Percentiles rank a stretch among this genome's conserved stretches.
Conservation (phyloP, 2,113 vertebrate species). For the Odontesthes bonariensis region DNA sequence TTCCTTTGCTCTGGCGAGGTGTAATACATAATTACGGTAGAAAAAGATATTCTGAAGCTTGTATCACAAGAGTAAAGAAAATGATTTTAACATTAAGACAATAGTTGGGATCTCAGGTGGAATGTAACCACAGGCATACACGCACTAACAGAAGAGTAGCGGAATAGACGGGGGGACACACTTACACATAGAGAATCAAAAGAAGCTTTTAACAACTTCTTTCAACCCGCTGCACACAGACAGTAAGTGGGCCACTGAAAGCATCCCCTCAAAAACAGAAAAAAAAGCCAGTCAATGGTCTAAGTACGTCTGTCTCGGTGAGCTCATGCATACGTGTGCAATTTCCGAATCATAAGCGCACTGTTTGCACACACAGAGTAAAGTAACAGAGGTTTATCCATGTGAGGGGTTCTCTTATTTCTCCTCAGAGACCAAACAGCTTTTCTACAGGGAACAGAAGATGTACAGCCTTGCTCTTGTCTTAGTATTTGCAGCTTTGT, state of each 20-base stretch:
- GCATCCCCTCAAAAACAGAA: conserved; percentile 21
- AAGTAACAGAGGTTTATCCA: conserved; percentile 42
- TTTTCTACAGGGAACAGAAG: conserved; percentile 35
- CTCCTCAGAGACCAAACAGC: conserved; percentile 23
- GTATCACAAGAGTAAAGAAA: background rate
- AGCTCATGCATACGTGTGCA: conserved; percentile 50
- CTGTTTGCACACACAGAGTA: conserved; percentile 30
- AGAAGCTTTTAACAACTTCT: conserved; percentile 31
- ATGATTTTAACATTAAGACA: no score
- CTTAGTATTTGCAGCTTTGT: conserved; percentile 45
- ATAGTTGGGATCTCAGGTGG: no score
- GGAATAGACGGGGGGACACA: background rate
- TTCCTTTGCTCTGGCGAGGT: no score
- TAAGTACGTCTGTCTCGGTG: conserved; percentile 12
- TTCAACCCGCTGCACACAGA: conserved; percentile 38
- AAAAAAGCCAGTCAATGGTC: conserved; percentile 7
- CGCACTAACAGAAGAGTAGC: conserved; percentile 1
- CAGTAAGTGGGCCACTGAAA: conserved; percentile 33
- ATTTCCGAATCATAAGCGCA: conserved; percentile 39
- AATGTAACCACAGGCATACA: conserved; percentile 8
- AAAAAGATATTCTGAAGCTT: background rate
- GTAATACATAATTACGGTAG: no score
- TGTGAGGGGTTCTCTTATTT: conserved; percentile 54
- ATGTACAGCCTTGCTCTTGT: conserved; percentile 34
- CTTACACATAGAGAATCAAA: background rate